Evolutionary conservation across 2,888 invertebrate genomes (phyloP).

Genomic region (Acheta domesticus): DNA sequence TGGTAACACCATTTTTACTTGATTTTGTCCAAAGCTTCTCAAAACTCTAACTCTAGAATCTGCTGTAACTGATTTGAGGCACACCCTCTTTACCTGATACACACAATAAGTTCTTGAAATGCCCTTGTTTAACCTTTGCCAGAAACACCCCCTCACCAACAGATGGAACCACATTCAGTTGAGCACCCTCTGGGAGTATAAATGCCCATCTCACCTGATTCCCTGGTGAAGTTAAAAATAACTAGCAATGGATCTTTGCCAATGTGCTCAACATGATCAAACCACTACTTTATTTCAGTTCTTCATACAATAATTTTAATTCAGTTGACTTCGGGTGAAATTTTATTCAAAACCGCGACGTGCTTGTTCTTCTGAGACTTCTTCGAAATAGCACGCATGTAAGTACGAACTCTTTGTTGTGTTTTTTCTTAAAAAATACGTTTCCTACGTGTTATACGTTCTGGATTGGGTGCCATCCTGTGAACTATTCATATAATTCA

Average conservation of each 20-base stretch:
- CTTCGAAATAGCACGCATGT: too few relatives aligned
- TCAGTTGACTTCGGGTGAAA: too few relatives aligned
- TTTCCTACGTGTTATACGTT: too few relatives aligned
- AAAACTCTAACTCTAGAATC: not conserved
- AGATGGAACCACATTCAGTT: constrained; percentile 18
- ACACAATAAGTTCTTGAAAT: not conserved
- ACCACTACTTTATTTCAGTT: too few relatives aligned
- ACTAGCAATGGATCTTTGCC: not conserved
- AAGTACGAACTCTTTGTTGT: too few relatives aligned
- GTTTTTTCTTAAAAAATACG: too few relatives aligned
- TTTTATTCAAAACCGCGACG: too few relatives aligned
- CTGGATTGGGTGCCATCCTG: too few relatives aligned
- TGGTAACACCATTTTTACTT: not conserved
- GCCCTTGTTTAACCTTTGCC: not conserved
- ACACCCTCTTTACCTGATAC: not conserved
- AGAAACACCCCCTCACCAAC: not conserved
- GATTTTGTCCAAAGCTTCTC: not conserved
- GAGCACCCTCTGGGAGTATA: not conserved
- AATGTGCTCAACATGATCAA: too few relatives aligned
- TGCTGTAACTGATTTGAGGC: not conserved
- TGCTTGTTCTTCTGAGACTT: too few relatives aligned
- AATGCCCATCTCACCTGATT: not conserved
- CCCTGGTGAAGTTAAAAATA: not conserved
- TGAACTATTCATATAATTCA: too few relatives aligned
- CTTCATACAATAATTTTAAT: too few relatives aligned